Evolutionary conservation across 2,888 invertebrate species (phyloP), one percentile per base, ranked within the genome.

Genomic region (Phyto melanocephala): DNA sequence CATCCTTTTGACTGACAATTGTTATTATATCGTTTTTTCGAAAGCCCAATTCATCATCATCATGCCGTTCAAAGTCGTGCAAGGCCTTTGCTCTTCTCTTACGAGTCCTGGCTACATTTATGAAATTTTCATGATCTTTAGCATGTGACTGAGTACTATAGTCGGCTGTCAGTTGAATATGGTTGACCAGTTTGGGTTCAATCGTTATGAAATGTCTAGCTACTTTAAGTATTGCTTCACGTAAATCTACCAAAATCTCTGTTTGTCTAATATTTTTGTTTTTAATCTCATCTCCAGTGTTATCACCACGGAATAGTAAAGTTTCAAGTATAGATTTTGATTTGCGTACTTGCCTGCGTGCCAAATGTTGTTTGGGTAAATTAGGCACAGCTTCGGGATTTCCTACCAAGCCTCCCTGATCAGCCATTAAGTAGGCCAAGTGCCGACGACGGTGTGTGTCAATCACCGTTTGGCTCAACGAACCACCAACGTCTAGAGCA

Each of bases 21-120:
- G 98, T 99, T 72, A 99, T 98, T 45, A 99, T 97, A 91, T 99
- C 99, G 92, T 99, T 99, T 91, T 98, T 99, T 68, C 98, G 94
- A 91, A 99, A 99, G 8, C 99, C 99, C 71, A 99, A 92, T 91
- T 99, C 99, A 92, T 99, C 99, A 86, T 99, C 99, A 92, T 99
- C 99, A 89, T 98, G 96, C 84, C 99, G 93, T 91, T 99, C 99
- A 92, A 99, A 99, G 92, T 99, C 99, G 87, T 99, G 93, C 83
- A 99, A 92, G 1, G 99, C 99, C 92, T 99, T 98, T 3, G 99
- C 99, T 85, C 99, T 93, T 84, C 98, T 93, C 86, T 95, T 95
- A 82, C 98, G 94, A 86, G 95, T 96, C 87, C 95, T 93, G 1
- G 97, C 96, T 0, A 97, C 97, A 92, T 97, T 97, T n/a, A 98